Conservation (phyloP, 2,113 vertebrate genomes). For the Strigops habroptila region DNA sequence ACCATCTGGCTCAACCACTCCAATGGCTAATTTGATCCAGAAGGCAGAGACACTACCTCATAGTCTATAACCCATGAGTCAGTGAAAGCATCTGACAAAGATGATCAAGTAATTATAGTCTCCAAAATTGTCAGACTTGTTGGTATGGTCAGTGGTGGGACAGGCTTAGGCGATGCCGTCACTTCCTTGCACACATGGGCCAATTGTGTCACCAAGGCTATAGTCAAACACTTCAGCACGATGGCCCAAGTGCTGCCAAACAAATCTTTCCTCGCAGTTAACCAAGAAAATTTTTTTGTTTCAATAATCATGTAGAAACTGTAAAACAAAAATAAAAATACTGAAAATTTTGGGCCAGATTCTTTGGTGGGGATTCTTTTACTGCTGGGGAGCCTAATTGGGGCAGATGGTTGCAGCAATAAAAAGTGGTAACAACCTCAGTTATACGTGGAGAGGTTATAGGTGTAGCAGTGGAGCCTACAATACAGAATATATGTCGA, state of each 20-base stretch:
- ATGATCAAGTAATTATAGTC: slow-evolving; percentile 17
- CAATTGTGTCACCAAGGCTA: background rate
- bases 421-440: background rate
- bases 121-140: background rate
- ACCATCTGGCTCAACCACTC: background rate
- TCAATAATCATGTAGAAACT: background rate
- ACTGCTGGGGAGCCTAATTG: background rate
- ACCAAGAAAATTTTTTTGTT: background rate
- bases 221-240: background rate
- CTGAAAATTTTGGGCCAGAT: background rate
- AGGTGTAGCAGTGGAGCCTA: background rate
- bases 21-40: slow-evolving; percentile 26
- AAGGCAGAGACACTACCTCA: slow-evolving; percentile 45
- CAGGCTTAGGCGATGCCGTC: background rate
- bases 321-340: background rate
- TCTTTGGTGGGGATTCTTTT: background rate
- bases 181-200: background rate
- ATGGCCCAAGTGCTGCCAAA: background rate
- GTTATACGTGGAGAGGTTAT: background rate
- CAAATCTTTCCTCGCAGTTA: background rate
- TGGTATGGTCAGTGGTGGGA: background rate
- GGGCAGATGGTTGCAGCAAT: background rate
- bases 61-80: slow-evolving; percentile 2
- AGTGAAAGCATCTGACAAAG: slow-evolving; percentile 36
- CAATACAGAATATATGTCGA: background rate